phyloP scores from a whole-genome alignment of 2,888 invertebrate species.

The Phytoseiulus persimilis region DNA sequence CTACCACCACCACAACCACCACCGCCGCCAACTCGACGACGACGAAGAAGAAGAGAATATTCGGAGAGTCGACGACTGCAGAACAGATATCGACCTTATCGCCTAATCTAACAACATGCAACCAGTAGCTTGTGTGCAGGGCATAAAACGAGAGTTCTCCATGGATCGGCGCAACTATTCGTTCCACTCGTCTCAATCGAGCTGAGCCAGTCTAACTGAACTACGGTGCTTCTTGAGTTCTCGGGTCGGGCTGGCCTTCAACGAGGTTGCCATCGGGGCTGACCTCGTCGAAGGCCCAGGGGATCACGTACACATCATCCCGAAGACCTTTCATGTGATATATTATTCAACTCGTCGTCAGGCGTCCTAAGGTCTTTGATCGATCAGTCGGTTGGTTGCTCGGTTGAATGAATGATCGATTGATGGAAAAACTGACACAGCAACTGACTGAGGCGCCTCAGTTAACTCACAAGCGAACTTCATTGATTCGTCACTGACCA shows the following conservation, averaged over 20 bases:
- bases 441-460: neutral
- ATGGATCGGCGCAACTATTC: neutral
- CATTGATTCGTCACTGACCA: neutral
- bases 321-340: constrained; percentile 39
- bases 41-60: neutral
- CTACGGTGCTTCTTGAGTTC: constrained; percentile 37
- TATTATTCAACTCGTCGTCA: neutral
- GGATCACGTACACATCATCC: constrained; percentile 14
- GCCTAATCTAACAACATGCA: neutral
- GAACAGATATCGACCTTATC: neutral
- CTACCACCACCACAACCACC: neutral
- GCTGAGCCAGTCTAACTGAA: constrained; percentile 34
- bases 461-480: neutral
- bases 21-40: too few species aligned
- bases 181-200: neutral
- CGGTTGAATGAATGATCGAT: neutral
- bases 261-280: neutral
- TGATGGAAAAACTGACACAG: neutral
- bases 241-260: constrained; percentile 27
- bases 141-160: neutral
- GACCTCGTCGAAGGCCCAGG: neutral
- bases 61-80: neutral
- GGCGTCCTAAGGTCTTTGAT: neutral
- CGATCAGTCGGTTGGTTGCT: neutral
- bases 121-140: neutral